Base-by-base conservation (phyloP, 2,113 vertebrate species). In the Sinocyclocheilus rhinocerous region DNA sequence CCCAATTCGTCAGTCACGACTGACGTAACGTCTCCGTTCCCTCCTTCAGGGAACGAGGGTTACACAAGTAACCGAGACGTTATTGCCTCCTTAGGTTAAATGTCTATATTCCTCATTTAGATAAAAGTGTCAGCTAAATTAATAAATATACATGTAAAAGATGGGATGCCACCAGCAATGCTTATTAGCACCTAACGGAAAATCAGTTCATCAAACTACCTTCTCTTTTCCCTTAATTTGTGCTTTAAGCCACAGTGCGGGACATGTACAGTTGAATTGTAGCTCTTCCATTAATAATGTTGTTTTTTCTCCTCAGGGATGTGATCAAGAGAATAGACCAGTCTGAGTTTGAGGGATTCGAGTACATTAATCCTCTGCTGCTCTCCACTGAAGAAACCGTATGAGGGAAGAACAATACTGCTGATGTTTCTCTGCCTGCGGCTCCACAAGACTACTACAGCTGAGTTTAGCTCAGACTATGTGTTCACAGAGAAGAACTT, bases 251-350 rank as follows among this genome's bases (percentile, higher is more conserved):
- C 70, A 26, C 7, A 75, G 20, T 75, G 39, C 11, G 4, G 12
- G 61, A 39, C 9, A 76, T 45, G 42, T 15, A 76, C 12, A 8
- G 42, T 50, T 50, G 42, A 76, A 24, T 84, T 75, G 26, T 83
- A 87, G 42, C 87, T 67, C 73, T 84, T 67, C 3, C 26, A 55
- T 70, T 55, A 83, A 83, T 72, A 83, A 83, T 9, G 88, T 89
- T 76, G 63, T 57, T 63, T 83, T 88, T 69, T 87, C 84, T 88
- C 91, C 87, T 12, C 94, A 99, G 98, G 93, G 97, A 99, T 77
- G 95, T 96, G 93, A 97, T 99, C 88, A 99, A 98, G 93, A 96
- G 97, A 94, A 99, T 99, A 93, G 98, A 99, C 94, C 98, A 99
- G 95, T 97, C 98, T 0, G 98, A 99, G 90, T 99, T 99, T 75